A percentile compares a stretch with the other conserved stretches of the same genome.
phyloP scores from a whole-genome alignment of 2,113 vertebrate genomes.

The Epinephelus cyanopodus region DNA sequence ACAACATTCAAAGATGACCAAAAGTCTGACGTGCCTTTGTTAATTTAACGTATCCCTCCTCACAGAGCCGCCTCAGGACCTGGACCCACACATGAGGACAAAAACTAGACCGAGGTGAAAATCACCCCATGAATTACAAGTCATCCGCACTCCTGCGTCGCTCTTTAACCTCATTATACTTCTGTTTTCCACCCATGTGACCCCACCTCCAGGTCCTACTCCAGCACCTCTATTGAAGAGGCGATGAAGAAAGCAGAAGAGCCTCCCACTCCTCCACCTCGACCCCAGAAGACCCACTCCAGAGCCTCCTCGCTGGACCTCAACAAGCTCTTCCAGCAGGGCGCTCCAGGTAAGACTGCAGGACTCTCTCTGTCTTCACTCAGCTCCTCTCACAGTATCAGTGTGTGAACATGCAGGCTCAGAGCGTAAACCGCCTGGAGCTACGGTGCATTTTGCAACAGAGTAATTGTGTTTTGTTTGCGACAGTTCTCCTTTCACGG shows the following conservation, averaged over 20 bases:
- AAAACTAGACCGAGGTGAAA: constrained; percentile 82
- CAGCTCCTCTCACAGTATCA: background rate
- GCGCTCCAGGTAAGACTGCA: constrained; percentile 84
- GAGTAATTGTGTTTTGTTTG: constrained; percentile 3
- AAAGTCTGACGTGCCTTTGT: background rate
- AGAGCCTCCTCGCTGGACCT: constrained; percentile 98
- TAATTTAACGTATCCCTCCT: constrained; percentile 5
- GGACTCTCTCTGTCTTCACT: background rate
- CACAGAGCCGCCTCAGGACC: constrained; percentile 75
- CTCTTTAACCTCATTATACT: background rate
- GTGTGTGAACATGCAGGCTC: background rate
- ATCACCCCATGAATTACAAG: background rate
- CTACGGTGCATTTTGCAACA: background rate
- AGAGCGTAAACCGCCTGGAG: background rate
- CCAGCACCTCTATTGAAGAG: constrained; percentile 95
- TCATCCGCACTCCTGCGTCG: background rate
- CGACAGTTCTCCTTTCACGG: constrained; percentile 28
- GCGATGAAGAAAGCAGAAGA: constrained; percentile 94
- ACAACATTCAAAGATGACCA: background rate
- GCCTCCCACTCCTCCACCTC: constrained; percentile 95
- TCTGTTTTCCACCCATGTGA: background rate
- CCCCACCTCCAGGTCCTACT: constrained; percentile 89
- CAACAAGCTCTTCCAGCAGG: constrained; percentile 96
- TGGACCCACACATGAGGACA: constrained; percentile 75
- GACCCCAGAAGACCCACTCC: constrained; percentile 96